Evolutionary conservation across 2,797 vertebrate species (phyloP).

Genomic region (Pantherophis alleghaniensis): DNA sequence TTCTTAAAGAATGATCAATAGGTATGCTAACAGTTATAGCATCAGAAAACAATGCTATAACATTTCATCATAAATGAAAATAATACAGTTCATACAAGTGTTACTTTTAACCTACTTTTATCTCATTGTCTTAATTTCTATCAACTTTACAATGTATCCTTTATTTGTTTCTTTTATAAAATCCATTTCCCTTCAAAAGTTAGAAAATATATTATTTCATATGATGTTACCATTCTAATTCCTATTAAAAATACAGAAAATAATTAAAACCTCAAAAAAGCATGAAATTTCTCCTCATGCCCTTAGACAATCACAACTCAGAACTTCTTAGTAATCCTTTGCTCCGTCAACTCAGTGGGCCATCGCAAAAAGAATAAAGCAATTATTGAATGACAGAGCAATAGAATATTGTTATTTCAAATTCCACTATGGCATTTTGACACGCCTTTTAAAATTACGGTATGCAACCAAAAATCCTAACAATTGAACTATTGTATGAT

Average conservation of each 20-base stretch:
- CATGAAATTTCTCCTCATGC: not conserved
- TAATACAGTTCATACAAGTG: not conserved
- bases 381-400: not conserved
- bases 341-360: not conserved
- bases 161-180: not conserved
- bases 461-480: not conserved
- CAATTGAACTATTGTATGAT: not conserved
- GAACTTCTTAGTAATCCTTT: constrained; percentile 8
- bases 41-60: not conserved
- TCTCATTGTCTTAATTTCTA: not conserved
- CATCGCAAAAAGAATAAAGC: not conserved
- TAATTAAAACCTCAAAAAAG: constrained; percentile 8
- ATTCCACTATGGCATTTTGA: not conserved
- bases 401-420: constrained; percentile 1
- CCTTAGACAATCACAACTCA: not conserved
- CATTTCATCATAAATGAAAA: not conserved
- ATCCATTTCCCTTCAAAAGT: not conserved
- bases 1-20: not conserved
- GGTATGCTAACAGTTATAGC: not conserved
- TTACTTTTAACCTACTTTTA: not conserved
- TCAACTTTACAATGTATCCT: not conserved
- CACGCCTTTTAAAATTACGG: not conserved
- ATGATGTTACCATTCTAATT: not conserved
- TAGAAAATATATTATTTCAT: not conserved
- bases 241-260: not conserved